These are phyloP conservation scores for Solenopsis fugax DNA, from an alignment of 1,140 invertebrate genomes.

Conservation along the genomic window DNA sequence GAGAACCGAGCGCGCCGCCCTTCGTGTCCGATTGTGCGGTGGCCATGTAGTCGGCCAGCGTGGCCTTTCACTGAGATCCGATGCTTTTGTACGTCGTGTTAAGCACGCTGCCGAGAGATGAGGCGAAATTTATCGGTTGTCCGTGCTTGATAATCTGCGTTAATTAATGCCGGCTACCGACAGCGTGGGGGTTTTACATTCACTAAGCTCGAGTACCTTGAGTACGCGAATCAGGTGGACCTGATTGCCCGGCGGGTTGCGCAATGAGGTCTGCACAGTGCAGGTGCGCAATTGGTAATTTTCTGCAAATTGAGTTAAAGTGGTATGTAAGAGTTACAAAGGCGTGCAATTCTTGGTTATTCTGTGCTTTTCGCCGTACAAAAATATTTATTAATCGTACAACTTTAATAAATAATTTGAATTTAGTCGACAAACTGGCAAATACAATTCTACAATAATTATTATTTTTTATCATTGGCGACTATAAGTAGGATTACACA, in stretches of 20 bases:
- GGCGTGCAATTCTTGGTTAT: neutral
- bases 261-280: conserved; percentile 12
- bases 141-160: conserved; percentile 42
- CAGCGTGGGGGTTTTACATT: neutral
- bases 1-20: conserved; percentile 22
- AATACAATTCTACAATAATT: no score
- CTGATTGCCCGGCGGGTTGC: conserved; percentile 32
- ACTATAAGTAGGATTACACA: no score
- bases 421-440: no score
- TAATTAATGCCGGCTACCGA: conserved; percentile 48
- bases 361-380: neutral
- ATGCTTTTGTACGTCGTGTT: conserved; percentile 49
- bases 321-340: neutral
- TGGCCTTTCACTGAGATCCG: conserved; percentile 53
- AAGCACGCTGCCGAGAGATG: conserved; percentile 40
- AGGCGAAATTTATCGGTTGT: conserved; percentile 58
- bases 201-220: neutral
- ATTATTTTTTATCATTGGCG: no score
- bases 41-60: neutral
- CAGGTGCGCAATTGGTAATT: conserved; percentile 56
- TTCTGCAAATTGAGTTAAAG: conserved; percentile 39
- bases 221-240: conserved; percentile 62
- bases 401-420: neutral
- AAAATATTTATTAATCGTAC: neutral
- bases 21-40: neutral